phyloP scores from a whole-genome alignment of 2,113 vertebrate genomes.

The Cyanoderma ruficeps region DNA sequence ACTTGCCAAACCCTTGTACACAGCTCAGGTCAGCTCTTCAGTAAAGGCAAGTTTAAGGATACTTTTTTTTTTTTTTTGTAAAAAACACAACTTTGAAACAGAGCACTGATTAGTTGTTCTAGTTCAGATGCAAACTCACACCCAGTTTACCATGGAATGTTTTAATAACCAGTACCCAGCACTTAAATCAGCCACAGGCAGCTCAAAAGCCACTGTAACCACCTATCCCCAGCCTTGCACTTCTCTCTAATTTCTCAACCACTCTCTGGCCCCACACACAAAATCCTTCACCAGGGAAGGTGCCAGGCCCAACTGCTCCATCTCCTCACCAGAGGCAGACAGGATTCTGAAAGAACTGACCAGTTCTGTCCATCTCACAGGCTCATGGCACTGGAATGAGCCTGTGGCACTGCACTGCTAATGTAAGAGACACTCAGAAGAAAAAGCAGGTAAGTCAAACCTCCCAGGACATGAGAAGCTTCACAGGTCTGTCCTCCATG shows the following conservation, averaged over 20 bases:
- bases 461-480: not conserved
- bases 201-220: not conserved
- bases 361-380: not conserved
- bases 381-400: not conserved
- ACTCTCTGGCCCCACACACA: rapidly evolving
- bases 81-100: not conserved
- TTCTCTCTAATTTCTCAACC: not conserved
- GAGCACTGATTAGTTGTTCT: not conserved
- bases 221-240: not conserved
- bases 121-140: not conserved
- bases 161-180: not conserved
- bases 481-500: not conserved
- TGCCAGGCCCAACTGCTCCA: not conserved
- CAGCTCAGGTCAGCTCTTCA: not conserved
- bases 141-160: not conserved
- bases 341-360: not conserved
- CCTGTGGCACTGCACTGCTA: not conserved
- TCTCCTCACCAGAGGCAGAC: not conserved
- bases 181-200: not conserved
- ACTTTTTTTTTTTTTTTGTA: not conserved
- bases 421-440: not conserved
- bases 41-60: not conserved
- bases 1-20: not conserved
- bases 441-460: not conserved
- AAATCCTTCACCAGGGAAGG: not conserved